These are phyloP conservation scores for Noctua janthina DNA, from an alignment of 2,888 invertebrate genomes.

Conservation along the genomic window DNA sequence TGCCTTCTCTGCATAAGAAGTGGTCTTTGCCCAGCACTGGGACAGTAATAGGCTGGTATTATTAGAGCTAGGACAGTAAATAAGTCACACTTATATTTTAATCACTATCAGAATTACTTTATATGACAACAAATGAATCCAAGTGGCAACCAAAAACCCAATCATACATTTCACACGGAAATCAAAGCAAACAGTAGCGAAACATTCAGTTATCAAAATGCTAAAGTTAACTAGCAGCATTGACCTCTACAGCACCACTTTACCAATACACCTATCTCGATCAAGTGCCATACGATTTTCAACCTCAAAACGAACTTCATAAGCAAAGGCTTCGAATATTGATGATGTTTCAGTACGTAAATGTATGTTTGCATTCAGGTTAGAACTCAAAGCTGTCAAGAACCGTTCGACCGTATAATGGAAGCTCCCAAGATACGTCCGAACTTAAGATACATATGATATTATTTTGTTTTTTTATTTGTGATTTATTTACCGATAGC, in stretches of 20 bases:
- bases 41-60: too few relatives aligned
- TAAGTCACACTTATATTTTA: neutral
- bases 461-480: conserved; percentile 55
- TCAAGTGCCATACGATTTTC: conserved; percentile 9
- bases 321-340: conserved; percentile 10
- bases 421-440: conserved; percentile 81
- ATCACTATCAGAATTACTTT: neutral
- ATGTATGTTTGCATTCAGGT: conserved; percentile 59
- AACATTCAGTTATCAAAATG: conserved; percentile 67
- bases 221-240: conserved; percentile 70
- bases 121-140: neutral
- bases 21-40: too few relatives aligned
- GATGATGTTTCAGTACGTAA: conserved; percentile 10
- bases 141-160: conserved; percentile 8
- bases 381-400: conserved; percentile 73
- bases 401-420: conserved; percentile 76
- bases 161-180: conserved; percentile 36
- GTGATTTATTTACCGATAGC: conserved; percentile 40
- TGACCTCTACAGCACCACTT: conserved; percentile 66
- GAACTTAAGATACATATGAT: conserved; percentile 55
- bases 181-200: conserved; percentile 72
- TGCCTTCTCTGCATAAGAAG: too few relatives aligned
- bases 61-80: neutral
- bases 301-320: conserved; percentile 3
- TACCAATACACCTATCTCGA: conserved; percentile 22